Base-by-base conservation (phyloP, 2,888 invertebrate species). In the Cyrtodaria siliqua region DNA sequence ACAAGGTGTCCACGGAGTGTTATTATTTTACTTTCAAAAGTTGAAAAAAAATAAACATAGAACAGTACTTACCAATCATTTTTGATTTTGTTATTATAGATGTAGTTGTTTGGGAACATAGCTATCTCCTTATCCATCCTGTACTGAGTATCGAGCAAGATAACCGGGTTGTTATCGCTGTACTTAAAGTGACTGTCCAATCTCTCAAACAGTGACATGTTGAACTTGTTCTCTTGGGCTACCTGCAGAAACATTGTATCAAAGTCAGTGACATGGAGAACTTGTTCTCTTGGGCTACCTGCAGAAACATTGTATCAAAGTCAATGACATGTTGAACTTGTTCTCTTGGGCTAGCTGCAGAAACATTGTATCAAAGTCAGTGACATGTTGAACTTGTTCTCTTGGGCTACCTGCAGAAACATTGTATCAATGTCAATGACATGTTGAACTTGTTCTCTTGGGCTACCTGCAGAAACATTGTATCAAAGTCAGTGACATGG, bases 101-200 rank as follows among this genome's bases (percentile, higher is more conserved):
- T 96, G 53, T 94, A 94, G 42, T 94, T 92, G 92, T 96, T 97
- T 0, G 98, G 97, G 94, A 96, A 98, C 67, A 94, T 93, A 1
- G 96, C 95, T 83, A 98, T 97, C 64, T 95, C 95, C 0, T 95
- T 94, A 84, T 96, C 96, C 98, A 98, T 98, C 79, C 98, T 95
- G 93, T 97, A 97, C 92, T 98, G 98, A 16, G 87, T 88, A 50
- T 89, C 80, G 38, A 92, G 83, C 76, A 91, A 70, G 57, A 87
- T 69, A 3, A 91, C 85, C 0, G 90, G 87, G 29, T 72, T 79
- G 20, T 12, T 14, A 9, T 26, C 56, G 8, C 24, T 55, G 38
- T 78, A 62, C 27, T 82, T 72, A 63, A 95, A 94, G 85, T 94
- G 94, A 1, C 94, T 94, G 85, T 95, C 94, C 16, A 97, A 94